Conservation (phyloP, 2,113 vertebrate species). For the Tragelaphus scriptus region DNA sequence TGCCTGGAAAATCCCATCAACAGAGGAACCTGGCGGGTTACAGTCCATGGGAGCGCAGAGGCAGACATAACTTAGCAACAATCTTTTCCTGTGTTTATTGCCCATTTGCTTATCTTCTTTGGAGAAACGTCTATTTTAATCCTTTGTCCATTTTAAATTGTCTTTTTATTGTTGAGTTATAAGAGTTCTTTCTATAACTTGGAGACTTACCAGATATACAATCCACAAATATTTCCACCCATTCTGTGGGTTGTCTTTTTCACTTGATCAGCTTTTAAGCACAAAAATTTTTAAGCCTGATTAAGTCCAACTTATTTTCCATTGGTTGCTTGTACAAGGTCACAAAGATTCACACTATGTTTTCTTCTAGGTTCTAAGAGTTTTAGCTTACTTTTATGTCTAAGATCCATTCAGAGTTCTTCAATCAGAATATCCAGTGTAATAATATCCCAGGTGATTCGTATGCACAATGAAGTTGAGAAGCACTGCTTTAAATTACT, state of each 20-base stretch:
- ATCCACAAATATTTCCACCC: background rate
- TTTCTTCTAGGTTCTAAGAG: background rate
- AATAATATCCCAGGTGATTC: background rate
- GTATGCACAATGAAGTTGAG: background rate
- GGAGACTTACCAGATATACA: background rate
- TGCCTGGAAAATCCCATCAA: background rate
- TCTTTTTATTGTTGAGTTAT: background rate
- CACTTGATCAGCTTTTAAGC: background rate
- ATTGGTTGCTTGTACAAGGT: background rate
- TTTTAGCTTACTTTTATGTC: background rate
- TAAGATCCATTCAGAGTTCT: background rate
- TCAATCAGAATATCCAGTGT: background rate
- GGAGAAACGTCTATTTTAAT: background rate
- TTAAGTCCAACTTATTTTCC: background rate
- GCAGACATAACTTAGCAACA: background rate
- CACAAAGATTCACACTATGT: background rate
- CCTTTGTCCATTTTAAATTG: background rate
- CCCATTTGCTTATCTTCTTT: background rate
- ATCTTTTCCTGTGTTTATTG: background rate
- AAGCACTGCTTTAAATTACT: background rate
- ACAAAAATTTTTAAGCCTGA: background rate
- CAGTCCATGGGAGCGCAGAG: background rate
- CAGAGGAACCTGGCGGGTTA: background rate
- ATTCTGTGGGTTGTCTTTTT: background rate
- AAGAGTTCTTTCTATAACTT: background rate